Evolutionary conservation across 2,888 invertebrate genomes (phyloP).

Genomic region (Hypomecis punctinalis): DNA sequence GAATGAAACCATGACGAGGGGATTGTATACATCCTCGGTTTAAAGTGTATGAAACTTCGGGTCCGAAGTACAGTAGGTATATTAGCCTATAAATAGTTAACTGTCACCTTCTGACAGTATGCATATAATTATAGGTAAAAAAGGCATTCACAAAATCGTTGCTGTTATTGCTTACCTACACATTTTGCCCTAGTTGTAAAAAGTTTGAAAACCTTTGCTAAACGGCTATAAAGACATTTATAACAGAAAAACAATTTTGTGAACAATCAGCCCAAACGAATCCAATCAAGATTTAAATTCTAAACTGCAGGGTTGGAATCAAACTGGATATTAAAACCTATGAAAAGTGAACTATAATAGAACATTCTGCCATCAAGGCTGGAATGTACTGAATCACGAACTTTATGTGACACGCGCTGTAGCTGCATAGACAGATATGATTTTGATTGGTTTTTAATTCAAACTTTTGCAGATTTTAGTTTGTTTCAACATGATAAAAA

Average conservation of each 20-base stretch:
- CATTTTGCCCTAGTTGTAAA: too few species aligned
- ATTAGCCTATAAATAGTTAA: too few species aligned
- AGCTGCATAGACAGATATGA: background rate
- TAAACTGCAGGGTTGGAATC: constrained; percentile 36
- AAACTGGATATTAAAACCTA: constrained; percentile 40
- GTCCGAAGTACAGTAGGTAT: too few species aligned
- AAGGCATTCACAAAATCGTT: too few species aligned
- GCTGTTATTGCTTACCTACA: too few species aligned
- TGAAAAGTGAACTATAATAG: constrained; percentile 41
- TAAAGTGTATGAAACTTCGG: too few species aligned
- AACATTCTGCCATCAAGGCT: constrained; percentile 19
- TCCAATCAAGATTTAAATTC: constrained; percentile 42
- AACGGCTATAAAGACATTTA: too few species aligned
- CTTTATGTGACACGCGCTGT: constrained; percentile 8
- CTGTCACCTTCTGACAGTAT: too few species aligned
- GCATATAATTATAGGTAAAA: too few species aligned
- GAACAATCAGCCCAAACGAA: constrained; percentile 25
- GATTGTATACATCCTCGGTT: too few species aligned
- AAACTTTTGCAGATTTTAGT: background rate
- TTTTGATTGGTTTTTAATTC: background rate
- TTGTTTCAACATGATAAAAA: background rate
- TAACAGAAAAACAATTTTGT: background rate
- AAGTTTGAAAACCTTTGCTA: too few species aligned
- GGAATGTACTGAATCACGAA: constrained; percentile 20
- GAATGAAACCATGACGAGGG: too few species aligned